Conservation (phyloP, 2,113 vertebrate genomes). For the Junco hyemalis region DNA sequence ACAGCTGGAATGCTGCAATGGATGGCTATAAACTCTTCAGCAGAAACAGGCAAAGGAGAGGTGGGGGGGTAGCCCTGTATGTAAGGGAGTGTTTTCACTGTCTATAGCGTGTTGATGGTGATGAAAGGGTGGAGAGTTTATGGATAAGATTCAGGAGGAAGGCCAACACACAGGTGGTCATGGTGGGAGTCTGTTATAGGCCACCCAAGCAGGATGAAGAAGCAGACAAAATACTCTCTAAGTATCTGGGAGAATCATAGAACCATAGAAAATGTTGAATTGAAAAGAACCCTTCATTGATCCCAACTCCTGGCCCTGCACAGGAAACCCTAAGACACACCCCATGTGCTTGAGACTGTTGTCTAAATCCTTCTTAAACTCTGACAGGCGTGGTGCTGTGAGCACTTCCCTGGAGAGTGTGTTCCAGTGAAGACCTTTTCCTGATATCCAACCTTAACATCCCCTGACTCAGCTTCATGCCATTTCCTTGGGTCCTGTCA, state of each 20-base stretch:
- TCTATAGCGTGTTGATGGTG: not conserved
- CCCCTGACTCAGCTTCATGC: not conserved
- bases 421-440: not conserved
- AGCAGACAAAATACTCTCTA: not conserved
- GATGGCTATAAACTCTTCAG: not conserved
- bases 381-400: not conserved
- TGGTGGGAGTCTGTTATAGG: not conserved
- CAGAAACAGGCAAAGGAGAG: not conserved
- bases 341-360: not conserved
- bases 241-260: not conserved
- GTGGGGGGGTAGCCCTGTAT: fast-evolving
- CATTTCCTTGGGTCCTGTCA: not conserved
- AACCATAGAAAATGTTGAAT: not conserved
- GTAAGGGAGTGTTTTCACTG: not conserved
- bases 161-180: not conserved
- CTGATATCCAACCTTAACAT: not conserved
- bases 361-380: not conserved
- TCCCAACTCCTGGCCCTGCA: not conserved
- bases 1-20: not conserved
- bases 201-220: not conserved
- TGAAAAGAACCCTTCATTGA: not conserved
- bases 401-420: not conserved
- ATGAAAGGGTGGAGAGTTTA: not conserved
- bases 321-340: not conserved
- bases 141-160: not conserved